Conservation (phyloP, 2,113 vertebrate species). For the Laticauda laticaudata region DNA sequence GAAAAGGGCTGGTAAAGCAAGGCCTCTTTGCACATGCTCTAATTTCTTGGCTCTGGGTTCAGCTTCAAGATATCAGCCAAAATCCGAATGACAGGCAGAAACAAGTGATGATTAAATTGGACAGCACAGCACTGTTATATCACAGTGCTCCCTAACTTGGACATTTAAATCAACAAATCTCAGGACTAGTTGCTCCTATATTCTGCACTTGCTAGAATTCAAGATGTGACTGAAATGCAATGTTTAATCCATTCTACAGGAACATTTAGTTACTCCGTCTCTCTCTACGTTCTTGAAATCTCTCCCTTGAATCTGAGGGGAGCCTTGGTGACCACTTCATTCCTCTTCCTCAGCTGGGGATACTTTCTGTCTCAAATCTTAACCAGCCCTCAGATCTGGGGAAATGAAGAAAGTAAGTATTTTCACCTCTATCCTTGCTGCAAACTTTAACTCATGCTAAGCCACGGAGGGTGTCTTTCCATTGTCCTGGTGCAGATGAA, state of each 20-base stretch:
- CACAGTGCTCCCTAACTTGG: neutral
- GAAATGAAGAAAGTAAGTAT: neutral
- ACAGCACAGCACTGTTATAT: neutral
- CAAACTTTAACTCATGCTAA: neutral
- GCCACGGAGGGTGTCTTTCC: neutral
- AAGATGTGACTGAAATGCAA: neutral
- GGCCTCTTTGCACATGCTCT: neutral
- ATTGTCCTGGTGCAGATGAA: neutral
- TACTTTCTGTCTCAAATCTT: neutral
- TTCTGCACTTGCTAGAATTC: neutral
- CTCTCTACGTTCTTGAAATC: neutral
- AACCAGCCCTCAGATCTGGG: neutral
- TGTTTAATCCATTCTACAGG: neutral
- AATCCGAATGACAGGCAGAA: rapidly evolving
- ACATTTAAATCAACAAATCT: neutral
- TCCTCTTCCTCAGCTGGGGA: neutral
- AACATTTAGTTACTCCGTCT: rapidly evolving
- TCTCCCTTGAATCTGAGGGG: neutral
- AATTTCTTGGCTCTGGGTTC: neutral
- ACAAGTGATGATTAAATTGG: neutral
- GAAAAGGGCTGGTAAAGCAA: neutral
- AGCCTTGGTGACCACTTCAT: rapidly evolving
- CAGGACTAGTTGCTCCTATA: neutral
- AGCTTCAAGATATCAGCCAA: neutral
- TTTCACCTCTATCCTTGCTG: neutral